Conservation (phyloP, 2,113 vertebrate genomes). For the Peromyscus californicus region DNA sequence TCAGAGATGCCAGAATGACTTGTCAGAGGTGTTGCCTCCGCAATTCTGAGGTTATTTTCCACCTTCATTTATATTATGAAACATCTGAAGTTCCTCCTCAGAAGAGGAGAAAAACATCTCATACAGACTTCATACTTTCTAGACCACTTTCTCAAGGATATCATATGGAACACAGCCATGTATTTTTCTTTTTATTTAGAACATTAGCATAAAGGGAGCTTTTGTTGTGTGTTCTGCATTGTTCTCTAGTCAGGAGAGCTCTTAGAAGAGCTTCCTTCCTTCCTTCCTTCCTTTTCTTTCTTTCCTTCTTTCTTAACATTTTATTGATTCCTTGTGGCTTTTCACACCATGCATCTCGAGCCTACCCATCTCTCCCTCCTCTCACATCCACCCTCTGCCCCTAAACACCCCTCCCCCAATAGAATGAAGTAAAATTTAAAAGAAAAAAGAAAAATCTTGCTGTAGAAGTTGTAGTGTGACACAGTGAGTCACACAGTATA, state of each 20-base stretch:
- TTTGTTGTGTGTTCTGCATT: slow-evolving; percentile 7
- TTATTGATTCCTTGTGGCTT: background rate
- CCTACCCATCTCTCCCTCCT: background rate
- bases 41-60: slow-evolving; percentile 5
- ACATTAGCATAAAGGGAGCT: background rate
- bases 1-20: background rate
- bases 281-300: background rate
- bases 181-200: slow-evolving; percentile 16
- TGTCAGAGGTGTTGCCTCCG: background rate
- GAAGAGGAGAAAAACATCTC: background rate
- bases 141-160: background rate
- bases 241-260: slow-evolving; percentile 36
- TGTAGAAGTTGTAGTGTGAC: background rate
- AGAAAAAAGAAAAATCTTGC: background rate
- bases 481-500: background rate
- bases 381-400: background rate
- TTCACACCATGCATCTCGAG: background rate
- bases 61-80: background rate
- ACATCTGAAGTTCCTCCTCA: background rate
- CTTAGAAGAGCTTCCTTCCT: slow-evolving; percentile 68
- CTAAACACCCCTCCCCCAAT: background rate
- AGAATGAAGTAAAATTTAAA: background rate
- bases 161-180: background rate
- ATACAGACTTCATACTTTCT: background rate
- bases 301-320: too few species aligned